These are phyloP conservation scores for Eristalis tenax DNA, from an alignment of 2,888 invertebrate species.

Conservation along the genomic window DNA sequence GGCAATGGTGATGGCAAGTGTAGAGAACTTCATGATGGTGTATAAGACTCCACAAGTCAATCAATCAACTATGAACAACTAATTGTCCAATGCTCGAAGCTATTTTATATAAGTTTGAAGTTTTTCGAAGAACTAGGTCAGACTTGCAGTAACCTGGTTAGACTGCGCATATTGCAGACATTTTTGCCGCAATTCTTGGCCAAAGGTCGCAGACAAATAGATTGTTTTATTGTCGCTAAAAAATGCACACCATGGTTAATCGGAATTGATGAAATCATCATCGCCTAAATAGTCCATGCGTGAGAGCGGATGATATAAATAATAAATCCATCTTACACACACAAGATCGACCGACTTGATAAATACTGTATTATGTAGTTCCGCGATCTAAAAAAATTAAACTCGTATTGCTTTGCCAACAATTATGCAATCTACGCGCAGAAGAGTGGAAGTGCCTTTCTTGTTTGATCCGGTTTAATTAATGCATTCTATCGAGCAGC, in stretches of 20 bases:
- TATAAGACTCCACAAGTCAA: conserved; percentile 6
- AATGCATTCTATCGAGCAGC: neutral
- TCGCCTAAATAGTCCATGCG: neutral
- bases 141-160: too few relatives aligned
- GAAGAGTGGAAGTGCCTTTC: neutral
- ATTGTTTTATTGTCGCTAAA: too few relatives aligned
- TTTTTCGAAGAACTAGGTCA: neutral
- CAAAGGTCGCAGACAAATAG: too few relatives aligned
- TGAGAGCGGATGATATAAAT: neutral
- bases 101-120: conserved; percentile 38
- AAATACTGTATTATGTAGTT: neutral
- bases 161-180: too few relatives aligned
- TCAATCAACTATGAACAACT: conserved; percentile 36
- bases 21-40: conserved; percentile 43
- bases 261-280: neutral
- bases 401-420: conserved; percentile 12
- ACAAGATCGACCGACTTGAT: neutral
- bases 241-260: neutral
- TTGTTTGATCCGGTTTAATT: neutral
- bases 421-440: conserved; percentile 12
- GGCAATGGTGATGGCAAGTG: conserved; percentile 9
- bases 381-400: conserved; percentile 1
- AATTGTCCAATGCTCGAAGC: neutral
- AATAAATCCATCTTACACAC: neutral
- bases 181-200: too few relatives aligned